phyloP scores from a whole-genome alignment of 2,797 vertebrate species.

The Amazona finschi region DNA sequence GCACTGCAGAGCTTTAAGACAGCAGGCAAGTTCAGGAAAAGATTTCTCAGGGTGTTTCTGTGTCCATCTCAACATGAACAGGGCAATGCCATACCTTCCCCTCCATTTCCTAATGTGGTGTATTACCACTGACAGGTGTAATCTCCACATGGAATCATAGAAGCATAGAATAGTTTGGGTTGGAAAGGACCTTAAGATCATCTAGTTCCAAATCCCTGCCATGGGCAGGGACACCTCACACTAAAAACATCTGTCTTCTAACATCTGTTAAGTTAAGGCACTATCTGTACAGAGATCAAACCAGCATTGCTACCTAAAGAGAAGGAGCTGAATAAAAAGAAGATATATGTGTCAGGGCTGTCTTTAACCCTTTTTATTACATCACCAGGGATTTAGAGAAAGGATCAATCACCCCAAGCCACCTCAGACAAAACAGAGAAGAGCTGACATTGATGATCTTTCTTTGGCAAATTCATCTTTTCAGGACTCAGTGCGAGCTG shows the following conservation, averaged over 20 bases:
- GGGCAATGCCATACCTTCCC: background rate
- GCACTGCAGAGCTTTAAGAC: background rate
- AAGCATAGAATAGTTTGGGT: no score
- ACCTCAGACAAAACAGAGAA: background rate
- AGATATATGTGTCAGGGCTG: background rate
- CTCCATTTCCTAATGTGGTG: fast-evolving
- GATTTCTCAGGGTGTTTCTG: background rate
- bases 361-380: background rate
- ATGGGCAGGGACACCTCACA: no score
- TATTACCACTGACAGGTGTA: background rate
- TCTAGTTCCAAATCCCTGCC: no score
- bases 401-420: background rate
- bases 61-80: background rate
- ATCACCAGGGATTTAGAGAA: background rate
- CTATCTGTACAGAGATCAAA: background rate
- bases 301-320: background rate
- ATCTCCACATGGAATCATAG: background rate
- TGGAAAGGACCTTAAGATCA: no score
- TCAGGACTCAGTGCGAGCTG: background rate
- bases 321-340: background rate
- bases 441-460: background rate
- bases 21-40: background rate
- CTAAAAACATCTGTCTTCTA: no score
- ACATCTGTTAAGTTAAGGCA: background rate
- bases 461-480: background rate